Percentiles rank a stretch among this genome's conserved stretches.
Evolutionary conservation across 2,888 invertebrate species (phyloP).

Genomic region (Mythimna vitellina): DNA sequence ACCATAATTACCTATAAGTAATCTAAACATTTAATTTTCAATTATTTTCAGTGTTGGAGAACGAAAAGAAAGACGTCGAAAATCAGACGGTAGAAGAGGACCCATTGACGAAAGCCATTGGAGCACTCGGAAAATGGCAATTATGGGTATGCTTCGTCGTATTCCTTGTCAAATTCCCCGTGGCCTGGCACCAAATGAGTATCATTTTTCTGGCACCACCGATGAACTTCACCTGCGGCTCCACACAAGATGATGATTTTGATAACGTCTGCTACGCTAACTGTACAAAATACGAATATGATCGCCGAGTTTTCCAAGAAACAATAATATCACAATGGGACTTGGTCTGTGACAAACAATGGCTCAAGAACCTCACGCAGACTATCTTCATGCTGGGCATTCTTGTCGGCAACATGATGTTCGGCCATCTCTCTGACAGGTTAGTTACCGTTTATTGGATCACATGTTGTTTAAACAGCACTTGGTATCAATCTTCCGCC

Average conservation of each 20-base stretch:
- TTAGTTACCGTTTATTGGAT: constrained; percentile 73
- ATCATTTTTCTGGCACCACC: constrained; percentile 95
- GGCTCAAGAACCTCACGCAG: constrained; percentile 94
- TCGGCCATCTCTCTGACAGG: constrained; percentile 95
- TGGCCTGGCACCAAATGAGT: constrained; percentile 95
- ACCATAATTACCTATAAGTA: neutral
- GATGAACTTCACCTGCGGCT: constrained; percentile 89
- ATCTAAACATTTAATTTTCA: constrained; percentile 6
- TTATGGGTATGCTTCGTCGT: constrained; percentile 93
- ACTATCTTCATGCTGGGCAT: constrained; percentile 95
- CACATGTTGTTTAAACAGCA: constrained; percentile 28
- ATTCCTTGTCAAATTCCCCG: constrained; percentile 94
- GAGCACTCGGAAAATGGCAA: constrained; percentile 94
- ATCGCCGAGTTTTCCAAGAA: constrained; percentile 92
- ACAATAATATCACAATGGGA: constrained; percentile 95
- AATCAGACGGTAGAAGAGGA: constrained; percentile 85
- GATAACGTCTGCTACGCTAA: constrained; percentile 88
- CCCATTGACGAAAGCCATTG: constrained; percentile 93
- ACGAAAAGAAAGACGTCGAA: constrained; percentile 77
- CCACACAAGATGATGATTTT: constrained; percentile 72
- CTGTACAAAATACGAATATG: constrained; percentile 91
- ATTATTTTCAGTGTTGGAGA: constrained; percentile 82
- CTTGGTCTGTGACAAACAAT: constrained; percentile 92
- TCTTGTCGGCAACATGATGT: constrained; percentile 93
- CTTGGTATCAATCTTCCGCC: constrained; percentile 59